phyloP scores from a whole-genome alignment of 2,888 invertebrate genomes.

The Euzophera pinguis region DNA sequence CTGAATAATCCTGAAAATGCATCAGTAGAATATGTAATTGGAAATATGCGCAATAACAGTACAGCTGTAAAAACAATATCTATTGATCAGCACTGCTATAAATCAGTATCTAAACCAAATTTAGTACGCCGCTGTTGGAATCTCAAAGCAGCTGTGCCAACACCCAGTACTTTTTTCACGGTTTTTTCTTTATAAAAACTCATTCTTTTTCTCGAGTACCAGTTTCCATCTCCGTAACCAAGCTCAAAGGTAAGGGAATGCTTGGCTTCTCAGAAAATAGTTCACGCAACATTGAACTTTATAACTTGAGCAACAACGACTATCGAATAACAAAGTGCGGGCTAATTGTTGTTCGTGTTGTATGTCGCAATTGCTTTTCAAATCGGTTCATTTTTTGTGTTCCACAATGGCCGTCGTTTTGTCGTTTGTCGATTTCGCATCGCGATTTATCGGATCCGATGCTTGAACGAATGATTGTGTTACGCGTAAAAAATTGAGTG shows the following conservation, averaged over 20 bases:
- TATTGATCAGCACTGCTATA: conserved; percentile 13
- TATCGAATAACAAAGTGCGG: conserved; percentile 24
- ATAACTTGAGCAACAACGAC: conserved; percentile 21
- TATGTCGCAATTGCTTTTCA: conserved; percentile 41
- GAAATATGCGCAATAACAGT: neutral
- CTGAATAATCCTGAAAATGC: too few relatives aligned
- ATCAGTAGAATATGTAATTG: too few relatives aligned
- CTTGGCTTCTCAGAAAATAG: conserved; percentile 21
- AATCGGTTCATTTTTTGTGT: conserved; percentile 39
- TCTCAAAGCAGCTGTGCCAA: conserved; percentile 54
- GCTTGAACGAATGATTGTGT: conserved; percentile 45
- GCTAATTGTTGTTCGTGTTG: conserved; percentile 31
- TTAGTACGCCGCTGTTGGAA: conserved; percentile 31
- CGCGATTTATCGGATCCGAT: conserved; percentile 42
- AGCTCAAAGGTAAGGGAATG: conserved; percentile 32
- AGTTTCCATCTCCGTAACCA: conserved; percentile 43
- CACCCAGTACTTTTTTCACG: conserved; percentile 36
- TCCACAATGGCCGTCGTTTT: conserved; percentile 41
- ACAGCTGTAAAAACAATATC: conserved; percentile 29
- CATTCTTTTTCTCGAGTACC: conserved; percentile 43
- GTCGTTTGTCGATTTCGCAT: conserved; percentile 42
- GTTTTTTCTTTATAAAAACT: conserved; percentile 44
- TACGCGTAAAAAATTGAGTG: conserved; percentile 38
- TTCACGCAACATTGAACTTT: conserved; percentile 31
- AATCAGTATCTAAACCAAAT: conserved; percentile 8